Evolutionary conservation across 2,888 invertebrate species (phyloP), one percentile per base, ranked within the genome.

Genomic region (Atherix ibis): DNA sequence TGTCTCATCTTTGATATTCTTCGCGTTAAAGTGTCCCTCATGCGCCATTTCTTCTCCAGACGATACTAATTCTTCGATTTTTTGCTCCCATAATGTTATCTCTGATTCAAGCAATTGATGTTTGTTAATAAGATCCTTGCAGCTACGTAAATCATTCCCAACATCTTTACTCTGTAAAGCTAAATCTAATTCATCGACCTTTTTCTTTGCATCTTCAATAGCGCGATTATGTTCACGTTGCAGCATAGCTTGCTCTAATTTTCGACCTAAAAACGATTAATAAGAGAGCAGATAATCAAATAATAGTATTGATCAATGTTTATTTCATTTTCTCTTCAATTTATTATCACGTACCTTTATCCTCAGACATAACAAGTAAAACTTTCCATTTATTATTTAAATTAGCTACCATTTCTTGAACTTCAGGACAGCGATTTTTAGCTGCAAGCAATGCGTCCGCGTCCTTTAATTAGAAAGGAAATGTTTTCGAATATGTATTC

Each of bases 21-120:
- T 76, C 2, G 88, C 81, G 65, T 95, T 94, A 62, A 94, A 97
- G 63, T 97, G 95, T 0, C 89, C 94, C 39, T 83, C 85, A 18
- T 87, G 80, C 0, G 82, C 85, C 76, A 97, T 79, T 60, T 89
- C 84, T 42, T 83, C 76, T 6, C 92, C 91, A 54, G 79, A 73
- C 1, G 71, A 71, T 0, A 79, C 76, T 10, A 94, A 67, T 36
- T 80, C 76, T 19, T 71, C 69, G 2, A 92, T 79, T 45, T 83
- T 79, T 41, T 76, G 75, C 49, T 84, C 78, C 72, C 88, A 83
- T n/a, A 76, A 68, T 2, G 68, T 65, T 41, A 97, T 68, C 51
- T 97, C 97, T 38, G 76, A 77, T 53, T 95, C 95, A 12, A 92
- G 51, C 24, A 76, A 66, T 64, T 89, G 87, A 46, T 92, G 92